Conservation (phyloP, 2,888 invertebrate genomes). For the Patella ulyssiponensis region DNA sequence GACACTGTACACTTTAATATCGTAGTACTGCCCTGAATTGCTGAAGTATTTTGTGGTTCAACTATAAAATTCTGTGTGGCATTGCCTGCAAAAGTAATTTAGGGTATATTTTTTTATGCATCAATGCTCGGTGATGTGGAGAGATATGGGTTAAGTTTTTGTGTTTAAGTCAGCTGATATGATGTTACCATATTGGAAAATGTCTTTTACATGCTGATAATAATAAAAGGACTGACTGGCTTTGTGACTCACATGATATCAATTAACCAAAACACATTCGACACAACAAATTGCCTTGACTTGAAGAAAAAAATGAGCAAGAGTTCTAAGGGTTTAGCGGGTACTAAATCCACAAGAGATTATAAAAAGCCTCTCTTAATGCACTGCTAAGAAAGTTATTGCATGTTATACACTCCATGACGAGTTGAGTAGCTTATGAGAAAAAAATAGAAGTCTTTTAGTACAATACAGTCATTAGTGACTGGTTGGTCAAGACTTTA, state of each 20-base stretch:
- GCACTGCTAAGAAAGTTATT: too few species aligned
- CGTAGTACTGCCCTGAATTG: constrained; percentile 88
- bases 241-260: constrained; percentile 4
- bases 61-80: constrained; percentile 88
- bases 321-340: not conserved
- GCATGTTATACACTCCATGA: too few species aligned
- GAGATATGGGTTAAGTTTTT: not conserved
- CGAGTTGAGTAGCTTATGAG: too few species aligned
- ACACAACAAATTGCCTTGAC: too few species aligned
- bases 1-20: constrained; percentile 93
- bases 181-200: not conserved
- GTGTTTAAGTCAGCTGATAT: not conserved
- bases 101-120: constrained; percentile 9
- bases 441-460: too few species aligned
- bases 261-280: constrained; percentile 5
- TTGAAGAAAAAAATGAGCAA: too few species aligned
- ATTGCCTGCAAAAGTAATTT: constrained; percentile 40
- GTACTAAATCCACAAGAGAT: not conserved
- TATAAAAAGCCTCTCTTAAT: too few species aligned
- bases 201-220: not conserved
- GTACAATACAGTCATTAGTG: too few species aligned
- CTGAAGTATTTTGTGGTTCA: constrained; percentile 92
- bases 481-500: too few species aligned
- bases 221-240: constrained; percentile 2
- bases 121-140: not conserved